Evolutionary conservation across 2,797 vertebrate species (phyloP).

Genomic region (Megalops cyprinoides): DNA sequence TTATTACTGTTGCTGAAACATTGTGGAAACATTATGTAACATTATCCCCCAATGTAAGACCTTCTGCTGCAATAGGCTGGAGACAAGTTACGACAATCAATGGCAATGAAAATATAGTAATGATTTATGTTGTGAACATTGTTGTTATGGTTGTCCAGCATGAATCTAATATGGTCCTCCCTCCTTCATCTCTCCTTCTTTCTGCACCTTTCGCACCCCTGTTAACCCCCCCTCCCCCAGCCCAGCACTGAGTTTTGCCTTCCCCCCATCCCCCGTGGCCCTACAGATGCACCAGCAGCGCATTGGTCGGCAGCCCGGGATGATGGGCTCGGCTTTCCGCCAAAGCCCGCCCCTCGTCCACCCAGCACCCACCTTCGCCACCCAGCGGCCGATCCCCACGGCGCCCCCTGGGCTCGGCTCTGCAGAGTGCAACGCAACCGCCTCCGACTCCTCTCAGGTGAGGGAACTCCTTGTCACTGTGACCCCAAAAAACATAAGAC

Average conservation of each 20-base stretch:
- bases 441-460: constrained; percentile 78
- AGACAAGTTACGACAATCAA: no score
- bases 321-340: constrained; percentile 83
- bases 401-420: constrained; percentile 69
- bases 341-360: constrained; percentile 89
- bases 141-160: neutral
- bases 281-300: constrained; percentile 90
- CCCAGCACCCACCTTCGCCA: constrained; percentile 78
- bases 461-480: constrained; percentile 44
- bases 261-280: constrained; percentile 86
- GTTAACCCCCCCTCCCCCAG: constrained; percentile 63
- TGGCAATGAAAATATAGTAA: no score
- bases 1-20: no score
- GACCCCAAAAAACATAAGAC: neutral
- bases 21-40: no score
- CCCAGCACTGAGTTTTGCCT: constrained; percentile 89
- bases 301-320: constrained; percentile 85
- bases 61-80: no score
- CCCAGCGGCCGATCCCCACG: constrained; percentile 70
- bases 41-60: no score
- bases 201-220: constrained; percentile 10
- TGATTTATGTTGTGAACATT: neutral
- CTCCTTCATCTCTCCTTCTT: neutral
- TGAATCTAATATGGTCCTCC: constrained; percentile 7
- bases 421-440: constrained; percentile 75